Evolutionary conservation across 2,888 invertebrate genomes (phyloP), one percentile per base, ranked within the genome.

Genomic region (Tachina grossa): DNA sequence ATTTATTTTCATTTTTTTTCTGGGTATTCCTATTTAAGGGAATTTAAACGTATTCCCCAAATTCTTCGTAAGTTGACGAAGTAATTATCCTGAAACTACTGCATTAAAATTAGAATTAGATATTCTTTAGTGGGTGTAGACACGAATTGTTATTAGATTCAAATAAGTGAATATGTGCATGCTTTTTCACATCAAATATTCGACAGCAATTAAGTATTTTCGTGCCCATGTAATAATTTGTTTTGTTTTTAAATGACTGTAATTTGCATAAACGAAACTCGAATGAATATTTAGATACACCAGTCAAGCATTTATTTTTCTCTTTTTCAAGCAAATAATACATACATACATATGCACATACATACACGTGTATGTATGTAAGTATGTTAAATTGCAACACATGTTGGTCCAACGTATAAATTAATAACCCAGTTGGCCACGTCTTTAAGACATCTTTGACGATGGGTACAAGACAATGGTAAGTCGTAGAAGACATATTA

Each of bases 231-330:
- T 53, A 55, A 55, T 69, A 10, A 51, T 63, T 41, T 63, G 41
- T 41, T 74, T 51, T 51, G 11, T 22, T 51, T 51, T 75, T 8
- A 51, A 5, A 39, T 41, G 41, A 19, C 74, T 31, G 49, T 41
- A 63, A 63, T 63, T 41, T 75, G n/a, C 14, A 39, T 63, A 63
- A 49, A 61, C 61, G 19, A 45, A 71, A 31, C 31, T 31, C 31
- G 6, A 31, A 43, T 22, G 14, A 22, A 41, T 19, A 43, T 71
- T 71, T 71, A 55, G 14, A 45, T 45, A n/a, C 14, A 55, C 55
- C 8, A 41, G 13, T 9, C 13, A 68, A 11, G 31, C 31, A 61
- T 72, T 61, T 59, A 57, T 22, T 11, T 55, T 66, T 47, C 13
- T 31, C 4, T 22, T 55, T n/a, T 31, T 57, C 9, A 53, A 53